Conservation (phyloP, 2,888 invertebrate genomes). For the Spicauda simplicius region DNA sequence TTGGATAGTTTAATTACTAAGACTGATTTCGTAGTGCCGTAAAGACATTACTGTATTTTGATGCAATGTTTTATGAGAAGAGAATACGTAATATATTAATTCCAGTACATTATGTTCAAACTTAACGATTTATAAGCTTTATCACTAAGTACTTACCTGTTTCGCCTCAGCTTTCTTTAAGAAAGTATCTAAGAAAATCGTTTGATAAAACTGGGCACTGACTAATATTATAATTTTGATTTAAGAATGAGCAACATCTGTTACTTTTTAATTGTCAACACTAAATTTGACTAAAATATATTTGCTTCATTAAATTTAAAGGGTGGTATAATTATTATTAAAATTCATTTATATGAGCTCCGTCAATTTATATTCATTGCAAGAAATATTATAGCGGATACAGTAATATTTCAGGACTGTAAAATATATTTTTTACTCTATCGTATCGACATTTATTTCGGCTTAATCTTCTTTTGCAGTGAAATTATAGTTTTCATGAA, state of each 20-base stretch:
- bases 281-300: too few species aligned
- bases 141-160: slow-evolving; percentile 36
- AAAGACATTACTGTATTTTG: neutral
- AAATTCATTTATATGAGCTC: too few species aligned
- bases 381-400: too few species aligned
- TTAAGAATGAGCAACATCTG: neutral
- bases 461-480: too few species aligned
- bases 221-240: neutral
- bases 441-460: too few species aligned
- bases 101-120: neutral
- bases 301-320: too few species aligned
- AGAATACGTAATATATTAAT: neutral
- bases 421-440: too few species aligned
- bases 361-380: too few species aligned
- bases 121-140: slow-evolving; percentile 18
- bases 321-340: too few species aligned
- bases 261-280: neutral
- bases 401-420: too few species aligned
- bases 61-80: neutral
- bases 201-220: slow-evolving; percentile 14
- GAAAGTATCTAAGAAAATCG: slow-evolving; percentile 14
- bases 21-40: neutral
- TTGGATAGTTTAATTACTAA: neutral
- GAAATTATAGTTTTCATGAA: too few species aligned
- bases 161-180: slow-evolving; percentile 19